Percentiles rank a stretch among this genome's conserved stretches.
These are phyloP conservation scores for Drosophila obscura DNA, from an alignment of 1,140 invertebrate species.

Conservation along the genomic window DNA sequence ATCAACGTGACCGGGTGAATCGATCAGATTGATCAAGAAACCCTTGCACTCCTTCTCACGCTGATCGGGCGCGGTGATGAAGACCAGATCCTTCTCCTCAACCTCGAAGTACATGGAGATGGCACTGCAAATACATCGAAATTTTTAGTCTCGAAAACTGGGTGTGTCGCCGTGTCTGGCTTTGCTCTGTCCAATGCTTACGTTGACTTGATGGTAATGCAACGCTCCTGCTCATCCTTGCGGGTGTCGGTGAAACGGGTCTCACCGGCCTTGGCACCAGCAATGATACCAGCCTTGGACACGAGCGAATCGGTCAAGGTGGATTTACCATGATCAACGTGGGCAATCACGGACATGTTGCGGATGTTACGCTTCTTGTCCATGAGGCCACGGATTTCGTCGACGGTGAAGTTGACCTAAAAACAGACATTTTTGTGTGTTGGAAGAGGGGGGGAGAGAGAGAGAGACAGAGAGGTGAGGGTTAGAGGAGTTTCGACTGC, in stretches of 20 bases:
- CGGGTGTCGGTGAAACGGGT: conserved; percentile 99
- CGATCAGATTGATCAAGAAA: conserved; percentile 99
- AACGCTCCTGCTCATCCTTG: conserved; percentile 99
- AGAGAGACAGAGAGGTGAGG: conserved; percentile 17
- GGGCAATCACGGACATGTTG: conserved; percentile 99
- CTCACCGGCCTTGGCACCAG: conserved; percentile 98
- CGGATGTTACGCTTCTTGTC: conserved; percentile 99
- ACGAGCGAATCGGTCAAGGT: conserved; percentile 99
- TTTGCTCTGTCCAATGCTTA: conserved; percentile 86
- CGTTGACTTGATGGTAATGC: conserved; percentile 99
- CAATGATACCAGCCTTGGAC: conserved; percentile 99
- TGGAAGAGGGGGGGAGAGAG: conserved; percentile 4
- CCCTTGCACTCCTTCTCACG: conserved; percentile 95
- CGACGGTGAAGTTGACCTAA: conserved; percentile 99
- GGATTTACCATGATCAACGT: conserved; percentile 99
- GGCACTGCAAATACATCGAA: conserved; percentile 87
- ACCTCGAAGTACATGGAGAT: conserved; percentile 99
- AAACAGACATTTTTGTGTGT: conserved; percentile 31
- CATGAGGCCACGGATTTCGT: conserved; percentile 99
- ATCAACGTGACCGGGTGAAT: conserved; percentile 99
- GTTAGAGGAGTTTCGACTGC: conserved; percentile 7
- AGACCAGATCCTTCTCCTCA: conserved; percentile 94
- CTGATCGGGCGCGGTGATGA: conserved; percentile 95
- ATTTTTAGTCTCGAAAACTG: background rate
- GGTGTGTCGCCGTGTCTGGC: background rate